Conservation (phyloP, 2,113 vertebrate genomes). For the Puffinus mauretanicus region DNA sequence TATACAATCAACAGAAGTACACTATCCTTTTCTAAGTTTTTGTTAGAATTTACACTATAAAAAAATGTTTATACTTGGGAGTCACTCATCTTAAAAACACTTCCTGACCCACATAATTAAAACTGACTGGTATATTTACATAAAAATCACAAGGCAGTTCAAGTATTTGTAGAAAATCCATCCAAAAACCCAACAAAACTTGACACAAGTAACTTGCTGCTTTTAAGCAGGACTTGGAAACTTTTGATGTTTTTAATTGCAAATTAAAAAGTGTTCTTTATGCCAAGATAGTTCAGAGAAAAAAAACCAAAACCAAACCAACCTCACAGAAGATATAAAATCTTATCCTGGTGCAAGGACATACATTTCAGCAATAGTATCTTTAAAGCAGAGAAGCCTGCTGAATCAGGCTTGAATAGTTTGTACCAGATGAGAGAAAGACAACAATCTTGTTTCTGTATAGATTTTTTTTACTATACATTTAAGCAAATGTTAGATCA, state of each 20-base stretch:
- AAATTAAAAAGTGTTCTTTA: neutral
- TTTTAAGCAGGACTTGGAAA: neutral
- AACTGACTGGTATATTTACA: neutral
- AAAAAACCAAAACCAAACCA: neutral
- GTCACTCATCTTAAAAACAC: neutral
- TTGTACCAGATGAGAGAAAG: neutral
- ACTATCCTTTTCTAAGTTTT: neutral
- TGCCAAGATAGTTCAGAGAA: neutral
- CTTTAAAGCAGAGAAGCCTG: neutral
- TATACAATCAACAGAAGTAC: neutral
- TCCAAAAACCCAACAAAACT: neutral
- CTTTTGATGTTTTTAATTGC: neutral
- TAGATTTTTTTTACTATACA: slow-evolving; percentile 22
- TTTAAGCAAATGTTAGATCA: slow-evolving; percentile 33
- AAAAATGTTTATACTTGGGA: neutral
- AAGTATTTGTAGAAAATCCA: neutral
- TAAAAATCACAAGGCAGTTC: neutral
- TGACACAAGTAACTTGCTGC: neutral
- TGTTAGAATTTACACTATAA: neutral
- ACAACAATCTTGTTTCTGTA: neutral
- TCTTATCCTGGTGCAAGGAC: neutral
- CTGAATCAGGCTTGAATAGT: neutral
- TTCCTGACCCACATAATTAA: neutral
- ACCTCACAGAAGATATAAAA: neutral
- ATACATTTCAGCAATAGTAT: neutral